phyloP scores from a whole-genome alignment of 1,140 invertebrate genomes.

The Chrysomallon squamiferum region DNA sequence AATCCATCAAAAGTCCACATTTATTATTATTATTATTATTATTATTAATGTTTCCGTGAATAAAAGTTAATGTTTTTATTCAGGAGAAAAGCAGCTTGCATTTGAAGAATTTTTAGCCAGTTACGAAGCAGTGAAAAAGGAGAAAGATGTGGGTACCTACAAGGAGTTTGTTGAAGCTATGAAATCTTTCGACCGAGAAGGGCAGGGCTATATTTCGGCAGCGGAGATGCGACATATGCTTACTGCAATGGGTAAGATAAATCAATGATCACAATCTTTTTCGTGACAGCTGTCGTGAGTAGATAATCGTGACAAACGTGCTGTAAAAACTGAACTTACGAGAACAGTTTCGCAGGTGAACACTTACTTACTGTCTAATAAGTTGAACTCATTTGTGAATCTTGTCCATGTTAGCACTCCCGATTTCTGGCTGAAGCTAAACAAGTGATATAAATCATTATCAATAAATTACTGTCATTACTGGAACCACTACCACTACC shows the following conservation, averaged over 20 bases:
- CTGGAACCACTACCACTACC: too few relatives aligned
- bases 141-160: conserved; percentile 95
- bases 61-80: conserved; percentile 19
- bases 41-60: too few relatives aligned
- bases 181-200: conserved; percentile 98
- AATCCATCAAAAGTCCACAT: too few relatives aligned
- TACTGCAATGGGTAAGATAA: conserved; percentile 83
- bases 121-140: conserved; percentile 93
- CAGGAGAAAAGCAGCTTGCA: conserved; percentile 79
- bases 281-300: not conserved
- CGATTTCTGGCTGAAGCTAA: too few relatives aligned
- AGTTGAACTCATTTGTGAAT: too few relatives aligned
- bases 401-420: too few relatives aligned
- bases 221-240: conserved; percentile 97
- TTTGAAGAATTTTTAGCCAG: conserved; percentile 98
- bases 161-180: conserved; percentile 99
- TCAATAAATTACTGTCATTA: too few relatives aligned
- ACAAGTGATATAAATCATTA: too few relatives aligned
- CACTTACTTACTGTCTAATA: too few relatives aligned
- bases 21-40: too few relatives aligned
- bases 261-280: not conserved
- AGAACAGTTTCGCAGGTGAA: too few relatives aligned
- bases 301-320: not conserved
- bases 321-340: not conserved
- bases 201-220: conserved; percentile 94